Base-by-base conservation (phyloP, 1,140 invertebrate genomes). In the Tigriopus japonicus region DNA sequence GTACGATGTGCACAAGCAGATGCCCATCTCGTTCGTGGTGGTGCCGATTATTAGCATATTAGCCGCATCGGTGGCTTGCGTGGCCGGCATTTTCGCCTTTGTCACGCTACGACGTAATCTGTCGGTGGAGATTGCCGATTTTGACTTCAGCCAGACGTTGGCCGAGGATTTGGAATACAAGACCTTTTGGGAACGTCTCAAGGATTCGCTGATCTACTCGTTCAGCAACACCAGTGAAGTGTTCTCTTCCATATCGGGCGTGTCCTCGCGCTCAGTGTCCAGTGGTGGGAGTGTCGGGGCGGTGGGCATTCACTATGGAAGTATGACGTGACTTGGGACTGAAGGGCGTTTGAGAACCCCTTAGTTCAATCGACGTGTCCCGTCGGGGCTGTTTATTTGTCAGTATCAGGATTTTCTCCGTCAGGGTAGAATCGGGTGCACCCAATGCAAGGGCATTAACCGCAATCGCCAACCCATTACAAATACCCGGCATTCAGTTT, bases 301-400 rank as follows among this genome's bases (percentile, higher is more conserved):
- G n/a, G 52, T 54, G 12, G 52, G 52, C n/a, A 54, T 54, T 28
- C 52, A 54, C 17, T 49, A 54, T 28, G 52, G 52, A 54, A 54
- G 52, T 28, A 54, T 54, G 21, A 23, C 52, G 19, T 54, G 35
- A 54, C 9, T 9, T 9, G 28, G 3, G 3, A 35, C 9, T 9
- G 28, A 3, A 5, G 9, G 28, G 28, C 28, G 28, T 35, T 3
- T 35, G 28, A 35, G 28, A 35, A 9, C 3, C 28, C 28, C 3
- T 35, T 35, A 35, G 3, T 35, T 9, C 9, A 5, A 9, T 35
- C 28, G 3, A 5, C 28, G 28, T 9, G 9, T 35, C 28, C 9
- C 3, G 28, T 9, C 9, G 28, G 28, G 9, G 28, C 28, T 35
- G 28, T 35, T 35, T 35, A 35, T 35, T 35, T 35, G 28, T 35